Evolutionary conservation across 2,113 vertebrate genomes (phyloP).

Genomic region (Callaeas wilsoni): DNA sequence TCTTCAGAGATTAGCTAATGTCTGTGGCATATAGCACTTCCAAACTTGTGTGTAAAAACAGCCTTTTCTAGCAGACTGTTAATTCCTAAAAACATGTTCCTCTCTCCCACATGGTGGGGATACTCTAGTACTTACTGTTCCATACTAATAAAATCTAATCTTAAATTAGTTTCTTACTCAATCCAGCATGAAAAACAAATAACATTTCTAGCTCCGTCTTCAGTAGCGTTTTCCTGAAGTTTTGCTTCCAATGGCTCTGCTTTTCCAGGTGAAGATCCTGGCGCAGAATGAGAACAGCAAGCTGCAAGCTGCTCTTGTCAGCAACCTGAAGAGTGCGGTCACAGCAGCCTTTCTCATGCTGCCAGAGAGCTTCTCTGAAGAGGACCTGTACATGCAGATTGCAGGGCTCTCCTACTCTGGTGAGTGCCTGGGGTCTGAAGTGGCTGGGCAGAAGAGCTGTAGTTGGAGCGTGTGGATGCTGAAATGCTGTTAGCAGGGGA

Average conservation of each 20-base stretch:
- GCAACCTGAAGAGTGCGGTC: conserved; percentile 90
- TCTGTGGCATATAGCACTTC: background rate
- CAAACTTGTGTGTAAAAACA: background rate
- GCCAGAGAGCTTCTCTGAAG: conserved; percentile 91
- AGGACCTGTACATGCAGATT: conserved; percentile 90
- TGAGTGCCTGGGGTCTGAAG: background rate
- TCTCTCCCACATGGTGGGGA: background rate
- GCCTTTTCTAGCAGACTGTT: background rate
- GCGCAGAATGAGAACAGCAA: conserved; percentile 79
- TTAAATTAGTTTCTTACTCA: background rate
- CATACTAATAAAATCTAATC: background rate
- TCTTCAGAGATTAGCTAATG: background rate
- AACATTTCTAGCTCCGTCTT: background rate
- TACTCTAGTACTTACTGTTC: background rate
- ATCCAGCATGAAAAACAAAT: background rate
- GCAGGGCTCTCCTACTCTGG: conserved; percentile 92
- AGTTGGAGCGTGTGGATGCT: no score
- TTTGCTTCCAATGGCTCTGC: background rate
- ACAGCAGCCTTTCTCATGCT: conserved; percentile 92
- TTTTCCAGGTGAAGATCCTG: conserved; percentile 87
- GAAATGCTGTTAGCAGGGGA: no score
- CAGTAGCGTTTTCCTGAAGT: background rate
- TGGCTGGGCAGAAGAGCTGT: background rate
- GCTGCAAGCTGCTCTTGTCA: conserved; percentile 79
- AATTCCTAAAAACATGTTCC: background rate